A percentile compares a stretch with the other conserved stretches of the same genome.
Conservation (phyloP, 1,140 invertebrate genomes). For the Meteorus sp. region DNA sequence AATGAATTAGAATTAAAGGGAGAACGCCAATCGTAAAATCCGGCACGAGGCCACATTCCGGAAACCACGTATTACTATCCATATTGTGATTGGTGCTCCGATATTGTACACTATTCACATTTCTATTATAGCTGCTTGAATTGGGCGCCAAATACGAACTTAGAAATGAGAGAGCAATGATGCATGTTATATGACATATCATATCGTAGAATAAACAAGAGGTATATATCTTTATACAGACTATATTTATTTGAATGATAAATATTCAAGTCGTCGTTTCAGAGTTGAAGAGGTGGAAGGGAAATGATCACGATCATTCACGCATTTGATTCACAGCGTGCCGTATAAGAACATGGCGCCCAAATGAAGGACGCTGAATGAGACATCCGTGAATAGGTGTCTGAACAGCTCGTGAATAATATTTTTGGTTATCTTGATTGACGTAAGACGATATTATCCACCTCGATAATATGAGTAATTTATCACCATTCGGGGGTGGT, state of each 20-base stretch:
- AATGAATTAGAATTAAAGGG: neutral
- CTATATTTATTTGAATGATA: too few species aligned
- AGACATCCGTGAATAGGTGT: constrained; percentile 18
- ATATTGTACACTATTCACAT: neutral
- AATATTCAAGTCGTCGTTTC: too few species aligned
- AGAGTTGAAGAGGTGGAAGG: neutral
- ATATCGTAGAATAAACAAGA: too few species aligned
- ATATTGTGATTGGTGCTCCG: neutral
- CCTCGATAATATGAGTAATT: constrained; percentile 53
- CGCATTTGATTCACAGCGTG: constrained; percentile 23
- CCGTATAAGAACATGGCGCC: constrained; percentile 47
- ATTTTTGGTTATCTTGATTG: constrained; percentile 17
- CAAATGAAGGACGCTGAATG: constrained; percentile 47
- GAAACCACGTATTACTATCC: neutral
- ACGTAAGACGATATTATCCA: constrained; percentile 14
- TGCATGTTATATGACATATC: too few species aligned
- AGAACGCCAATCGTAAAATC: constrained; percentile 18
- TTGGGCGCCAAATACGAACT: neutral
- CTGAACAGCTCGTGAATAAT: too few species aligned
- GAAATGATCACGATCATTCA: neutral
- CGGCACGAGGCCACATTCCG: neutral
- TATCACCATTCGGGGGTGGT: constrained; percentile 61
- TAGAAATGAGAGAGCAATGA: too few species aligned
- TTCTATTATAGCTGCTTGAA: too few species aligned
- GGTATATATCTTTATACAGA: too few species aligned